Evolutionary conservation across 1,140 invertebrate species (phyloP).

Genomic region (Vanessa atalanta): DNA sequence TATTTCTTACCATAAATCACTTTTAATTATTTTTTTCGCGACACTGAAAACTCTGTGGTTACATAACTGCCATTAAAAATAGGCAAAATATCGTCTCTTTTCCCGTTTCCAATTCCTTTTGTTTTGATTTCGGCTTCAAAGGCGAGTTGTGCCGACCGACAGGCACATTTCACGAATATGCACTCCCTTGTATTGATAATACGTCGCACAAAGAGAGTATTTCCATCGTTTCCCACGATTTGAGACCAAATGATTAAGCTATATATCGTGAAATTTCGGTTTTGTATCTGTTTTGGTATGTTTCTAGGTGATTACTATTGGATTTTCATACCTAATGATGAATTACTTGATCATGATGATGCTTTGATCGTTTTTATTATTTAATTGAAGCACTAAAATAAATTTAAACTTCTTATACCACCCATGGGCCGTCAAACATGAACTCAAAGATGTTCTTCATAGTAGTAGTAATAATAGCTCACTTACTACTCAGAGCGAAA

Average conservation of each 20-base stretch:
- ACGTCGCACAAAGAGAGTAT: slow-evolving; percentile 20
- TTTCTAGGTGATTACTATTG: not conserved
- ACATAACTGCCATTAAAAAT: slow-evolving; percentile 7
- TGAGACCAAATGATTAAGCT: slow-evolving; percentile 3
- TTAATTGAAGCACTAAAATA: too few relatives aligned
- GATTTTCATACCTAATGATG: not conserved
- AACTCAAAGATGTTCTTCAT: too few relatives aligned
- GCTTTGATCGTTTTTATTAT: too few relatives aligned
- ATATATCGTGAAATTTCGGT: not conserved
- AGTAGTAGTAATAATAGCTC: too few relatives aligned
- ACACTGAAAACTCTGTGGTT: not conserved
- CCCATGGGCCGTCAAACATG: too few relatives aligned
- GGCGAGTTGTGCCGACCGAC: slow-evolving; percentile 20
- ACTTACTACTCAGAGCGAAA: too few relatives aligned
- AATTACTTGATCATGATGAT: too few relatives aligned
- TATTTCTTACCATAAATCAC: too few relatives aligned
- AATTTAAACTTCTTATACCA: too few relatives aligned
- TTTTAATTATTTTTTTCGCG: not conserved
- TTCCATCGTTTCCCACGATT: slow-evolving; percentile 18
- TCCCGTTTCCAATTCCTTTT: slow-evolving; percentile 24
- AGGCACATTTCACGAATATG: slow-evolving; percentile 18
- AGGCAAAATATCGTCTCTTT: slow-evolving; percentile 16
- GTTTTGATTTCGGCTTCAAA: slow-evolving; percentile 34
- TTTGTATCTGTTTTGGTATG: not conserved
- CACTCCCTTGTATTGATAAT: slow-evolving; percentile 23